Evolutionary conservation across 64 coral and sea anemone genomes (phyloP).

Genomic region (Porites australiensis): DNA sequence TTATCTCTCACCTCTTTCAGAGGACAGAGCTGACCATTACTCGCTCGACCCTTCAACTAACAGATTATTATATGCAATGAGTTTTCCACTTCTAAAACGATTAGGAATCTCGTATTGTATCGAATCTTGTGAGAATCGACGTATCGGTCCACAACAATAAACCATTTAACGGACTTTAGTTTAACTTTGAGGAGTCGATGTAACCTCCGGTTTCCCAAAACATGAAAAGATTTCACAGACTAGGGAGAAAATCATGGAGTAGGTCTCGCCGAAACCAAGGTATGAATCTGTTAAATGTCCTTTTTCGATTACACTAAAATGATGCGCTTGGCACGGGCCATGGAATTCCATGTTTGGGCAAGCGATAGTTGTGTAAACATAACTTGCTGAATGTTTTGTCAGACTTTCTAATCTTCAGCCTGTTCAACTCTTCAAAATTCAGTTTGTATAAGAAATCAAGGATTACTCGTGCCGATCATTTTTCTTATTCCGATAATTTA

Average conservation of each 20-base stretch:
- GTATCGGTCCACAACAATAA: too few species aligned
- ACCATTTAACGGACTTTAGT: too few species aligned
- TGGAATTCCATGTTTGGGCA: too few species aligned
- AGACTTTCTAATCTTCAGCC: conserved; percentile 29
- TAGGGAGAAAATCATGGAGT: conserved; percentile 6
- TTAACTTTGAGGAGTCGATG: too few species aligned
- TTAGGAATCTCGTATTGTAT: too few species aligned
- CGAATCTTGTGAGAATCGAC: too few species aligned
- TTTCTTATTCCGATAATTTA: conserved; percentile 4
- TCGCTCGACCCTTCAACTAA: neutral
- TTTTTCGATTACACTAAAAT: too few species aligned
- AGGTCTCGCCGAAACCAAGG: conserved; percentile 1
- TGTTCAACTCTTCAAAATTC: conserved; percentile 46
- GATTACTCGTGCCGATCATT: conserved; percentile 36
- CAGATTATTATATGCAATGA: too few species aligned
- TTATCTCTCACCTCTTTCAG: neutral
- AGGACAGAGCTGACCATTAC: neutral
- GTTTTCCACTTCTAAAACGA: neutral
- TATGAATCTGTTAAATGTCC: neutral
- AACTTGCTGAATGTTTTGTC: conserved; percentile 6
- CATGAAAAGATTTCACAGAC: conserved; percentile 33
- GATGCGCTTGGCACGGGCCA: too few species aligned
- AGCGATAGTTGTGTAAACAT: conserved; percentile 5
- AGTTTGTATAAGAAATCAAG: conserved; percentile 42
- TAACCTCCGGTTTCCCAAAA: neutral